Conservation (phyloP, 2,888 invertebrate species). For the Drosophila paucipuncta region DNA sequence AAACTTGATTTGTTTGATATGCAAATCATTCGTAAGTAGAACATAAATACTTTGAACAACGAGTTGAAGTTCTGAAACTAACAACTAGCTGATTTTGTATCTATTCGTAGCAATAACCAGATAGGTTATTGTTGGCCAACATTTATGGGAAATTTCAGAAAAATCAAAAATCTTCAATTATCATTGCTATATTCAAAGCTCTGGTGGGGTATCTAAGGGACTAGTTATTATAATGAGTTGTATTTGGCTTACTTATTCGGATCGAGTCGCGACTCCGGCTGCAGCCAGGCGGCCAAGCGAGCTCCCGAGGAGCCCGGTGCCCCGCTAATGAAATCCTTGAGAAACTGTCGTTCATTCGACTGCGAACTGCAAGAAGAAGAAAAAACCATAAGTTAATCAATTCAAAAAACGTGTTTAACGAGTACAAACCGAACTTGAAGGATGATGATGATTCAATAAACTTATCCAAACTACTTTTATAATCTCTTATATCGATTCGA, state of each 20-base stretch:
- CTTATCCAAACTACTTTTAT: background rate
- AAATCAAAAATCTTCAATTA: no score
- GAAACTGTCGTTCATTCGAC: slow-evolving; percentile 96
- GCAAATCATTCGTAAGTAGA: no score
- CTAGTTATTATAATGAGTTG: background rate
- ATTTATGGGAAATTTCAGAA: background rate
- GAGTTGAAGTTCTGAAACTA: no score
- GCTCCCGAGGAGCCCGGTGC: slow-evolving; percentile 95
- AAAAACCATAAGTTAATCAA: background rate
- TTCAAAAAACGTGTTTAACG: no score
- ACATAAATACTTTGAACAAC: no score
- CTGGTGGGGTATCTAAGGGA: background rate
- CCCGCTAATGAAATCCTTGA: slow-evolving; percentile 96
- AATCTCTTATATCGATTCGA: background rate
- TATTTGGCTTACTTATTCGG: slow-evolving; percentile 86
- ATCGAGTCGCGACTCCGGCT: slow-evolving; percentile 96
- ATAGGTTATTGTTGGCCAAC: background rate
- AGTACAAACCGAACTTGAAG: no score
- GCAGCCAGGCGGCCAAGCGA: slow-evolving; percentile 96
- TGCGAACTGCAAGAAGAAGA: slow-evolving; percentile 88
- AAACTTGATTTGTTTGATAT: background rate
- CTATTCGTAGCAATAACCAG: no score
- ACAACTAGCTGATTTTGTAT: no score
- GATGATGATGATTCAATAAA: background rate
- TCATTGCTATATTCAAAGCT: background rate